phyloP scores from a whole-genome alignment of 30 jellyfish, hydroid and myxozoan species.

The Aurelia aurita complex sp. Pacific region DNA sequence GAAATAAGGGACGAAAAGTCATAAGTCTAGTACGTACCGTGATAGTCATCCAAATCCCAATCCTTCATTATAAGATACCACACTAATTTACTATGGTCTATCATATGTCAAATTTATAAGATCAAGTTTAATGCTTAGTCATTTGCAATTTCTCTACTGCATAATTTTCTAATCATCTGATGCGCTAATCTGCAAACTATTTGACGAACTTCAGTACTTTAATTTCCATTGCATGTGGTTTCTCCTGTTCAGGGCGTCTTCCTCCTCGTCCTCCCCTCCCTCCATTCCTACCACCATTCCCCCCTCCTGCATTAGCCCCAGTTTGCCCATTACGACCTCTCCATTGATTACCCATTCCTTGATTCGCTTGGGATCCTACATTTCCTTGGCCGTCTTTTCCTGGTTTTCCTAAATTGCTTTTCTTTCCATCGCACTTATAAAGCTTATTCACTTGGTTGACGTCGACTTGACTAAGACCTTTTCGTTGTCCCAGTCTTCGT shows the following conservation, averaged over 20 bases:
- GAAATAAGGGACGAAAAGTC: no score
- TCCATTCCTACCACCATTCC: background rate
- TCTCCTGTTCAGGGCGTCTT: background rate
- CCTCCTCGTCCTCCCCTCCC: slow-evolving; percentile 10
- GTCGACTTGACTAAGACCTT: slow-evolving; percentile 1
- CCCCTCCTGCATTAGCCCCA: background rate
- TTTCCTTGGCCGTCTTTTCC: background rate
- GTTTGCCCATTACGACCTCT: background rate
- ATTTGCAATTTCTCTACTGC: no score
- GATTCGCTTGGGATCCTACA: background rate
- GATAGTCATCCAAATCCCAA: no score
- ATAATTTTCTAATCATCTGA: no score
- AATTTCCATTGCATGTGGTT: background rate
- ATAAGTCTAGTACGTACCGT: no score
- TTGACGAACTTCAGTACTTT: background rate
- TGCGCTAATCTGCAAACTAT: no score
- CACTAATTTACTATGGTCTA: no score
- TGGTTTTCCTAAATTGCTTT: background rate
- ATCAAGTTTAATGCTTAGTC: no score
- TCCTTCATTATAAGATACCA: no score
- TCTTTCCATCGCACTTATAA: slow-evolving; percentile 1
- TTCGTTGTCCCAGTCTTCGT: slow-evolving; percentile 11
- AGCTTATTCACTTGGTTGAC: background rate
- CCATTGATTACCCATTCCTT: background rate
- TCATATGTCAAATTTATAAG: no score